These are phyloP conservation scores for Ursus arctos DNA, from an alignment of 2,113 vertebrate species.

Conservation along the genomic window DNA sequence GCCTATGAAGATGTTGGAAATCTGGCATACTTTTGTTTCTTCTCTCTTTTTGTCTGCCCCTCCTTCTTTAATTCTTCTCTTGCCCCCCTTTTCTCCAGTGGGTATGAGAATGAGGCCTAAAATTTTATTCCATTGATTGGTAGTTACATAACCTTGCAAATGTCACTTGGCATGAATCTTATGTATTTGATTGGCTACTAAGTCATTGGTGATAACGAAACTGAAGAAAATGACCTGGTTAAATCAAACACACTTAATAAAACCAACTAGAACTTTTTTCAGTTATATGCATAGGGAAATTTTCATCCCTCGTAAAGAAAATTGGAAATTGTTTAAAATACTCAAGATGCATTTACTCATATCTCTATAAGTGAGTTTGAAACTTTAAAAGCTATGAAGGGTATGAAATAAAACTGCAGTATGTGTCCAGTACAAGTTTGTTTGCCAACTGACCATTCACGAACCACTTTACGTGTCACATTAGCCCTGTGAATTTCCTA, in stretches of 20 bases:
- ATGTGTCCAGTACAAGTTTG: neutral
- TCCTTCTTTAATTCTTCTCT: neutral
- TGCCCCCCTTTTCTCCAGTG: neutral
- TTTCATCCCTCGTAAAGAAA: neutral
- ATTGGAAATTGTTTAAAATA: conserved; percentile 8
- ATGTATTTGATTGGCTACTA: neutral
- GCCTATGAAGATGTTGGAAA: neutral
- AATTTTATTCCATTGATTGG: neutral
- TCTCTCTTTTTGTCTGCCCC: neutral
- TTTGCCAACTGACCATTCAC: neutral
- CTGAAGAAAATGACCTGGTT: neutral
- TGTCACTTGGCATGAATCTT: neutral
- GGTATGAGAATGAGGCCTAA: neutral
- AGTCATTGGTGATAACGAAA: neutral
- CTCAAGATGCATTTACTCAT: neutral
- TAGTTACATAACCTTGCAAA: neutral
- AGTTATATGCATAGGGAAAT: neutral
- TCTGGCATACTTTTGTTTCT: neutral
- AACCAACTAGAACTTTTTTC: neutral
- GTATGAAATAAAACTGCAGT: neutral
- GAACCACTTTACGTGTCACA: neutral
- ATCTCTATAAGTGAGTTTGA: neutral
- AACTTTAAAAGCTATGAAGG: conserved; percentile 24
- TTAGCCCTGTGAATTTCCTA: neutral
- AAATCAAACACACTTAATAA: neutral